Percentiles rank a stretch among this genome's conserved stretches.
Conservation (phyloP, 92 coral and sea anemone species). For the Palythoa grandis region DNA sequence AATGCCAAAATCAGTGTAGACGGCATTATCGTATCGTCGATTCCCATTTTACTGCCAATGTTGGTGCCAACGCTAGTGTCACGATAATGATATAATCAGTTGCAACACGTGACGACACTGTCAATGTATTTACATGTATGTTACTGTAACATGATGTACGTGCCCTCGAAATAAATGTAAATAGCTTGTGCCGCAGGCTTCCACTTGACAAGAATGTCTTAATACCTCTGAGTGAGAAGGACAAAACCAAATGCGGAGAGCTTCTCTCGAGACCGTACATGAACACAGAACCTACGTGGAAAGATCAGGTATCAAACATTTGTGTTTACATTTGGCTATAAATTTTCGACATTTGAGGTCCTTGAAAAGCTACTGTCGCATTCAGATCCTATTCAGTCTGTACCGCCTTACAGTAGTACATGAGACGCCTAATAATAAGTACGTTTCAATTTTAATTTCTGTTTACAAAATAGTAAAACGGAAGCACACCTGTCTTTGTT, state of each 20-base stretch:
- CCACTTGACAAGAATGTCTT: slow-evolving; percentile 73
- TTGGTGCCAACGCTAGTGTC: neutral
- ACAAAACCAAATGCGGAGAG: slow-evolving; percentile 70
- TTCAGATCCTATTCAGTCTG: too few species aligned
- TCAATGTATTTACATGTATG: neutral
- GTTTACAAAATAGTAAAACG: too few species aligned
- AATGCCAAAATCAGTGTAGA: too few species aligned
- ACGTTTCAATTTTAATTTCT: too few species aligned
- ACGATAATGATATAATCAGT: neutral
- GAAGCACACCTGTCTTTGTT: too few species aligned
- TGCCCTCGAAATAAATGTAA: too few species aligned
- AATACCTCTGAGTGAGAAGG: slow-evolving; percentile 86
- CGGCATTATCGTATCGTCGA: too few species aligned
- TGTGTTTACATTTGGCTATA: too few species aligned
- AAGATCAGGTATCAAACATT: slow-evolving; percentile 63
- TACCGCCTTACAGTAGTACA: too few species aligned
- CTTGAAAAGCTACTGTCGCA: neutral
- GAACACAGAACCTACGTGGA: slow-evolving; percentile 64
- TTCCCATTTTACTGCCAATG: neutral
- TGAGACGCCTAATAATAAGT: too few species aligned
- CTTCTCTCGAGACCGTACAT: slow-evolving; percentile 79
- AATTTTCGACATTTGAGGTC: neutral
- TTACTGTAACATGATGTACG: neutral
- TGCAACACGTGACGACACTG: neutral
- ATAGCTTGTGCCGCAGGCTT: slow-evolving; percentile 50